Evolutionary conservation across 1,140 invertebrate species (phyloP), one percentile per base, ranked within the genome.

Genomic region (Anoplolepis gracilipes): DNA sequence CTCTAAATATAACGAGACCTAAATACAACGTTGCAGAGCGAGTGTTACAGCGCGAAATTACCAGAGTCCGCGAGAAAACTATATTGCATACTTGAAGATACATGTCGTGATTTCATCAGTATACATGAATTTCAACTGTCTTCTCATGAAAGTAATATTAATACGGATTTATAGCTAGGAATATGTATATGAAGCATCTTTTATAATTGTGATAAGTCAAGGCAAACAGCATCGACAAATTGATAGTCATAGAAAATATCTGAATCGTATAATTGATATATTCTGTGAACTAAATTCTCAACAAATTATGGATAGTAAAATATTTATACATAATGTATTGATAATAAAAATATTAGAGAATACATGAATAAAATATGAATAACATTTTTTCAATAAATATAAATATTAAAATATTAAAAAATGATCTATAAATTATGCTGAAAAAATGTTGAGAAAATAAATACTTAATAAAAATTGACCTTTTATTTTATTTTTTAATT

Each of bases 1-100:
- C 28, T 76, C 88, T 88, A 89, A 86, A 88, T 89, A 81, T 89
- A 89, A 86, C 70, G 57, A 61, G 77, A 88, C 76, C 87, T 88
- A 89, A 86, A 89, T 88, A 65, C 84, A 53, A 76, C 69, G 36
- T 46, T 77, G 72, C 39, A 84, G 39, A 57, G 57, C 42, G 76
- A 25, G 59, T 39, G 53, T 61, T 85, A 81, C 70, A 88, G 33
- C 67, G 30, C 8, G 28, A 42, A 59, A 69, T 64, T 30, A 30
- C 16, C 3, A 49, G 62, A 42, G 57, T 84, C 33, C 67, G 36
- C 19, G 25, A 85, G 3, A 13, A 46, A 77, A 64, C 19, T 59
- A 5, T 59, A 33, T 16, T 76, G 36, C 22, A 10, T n/a, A 42
- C 1, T 75, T 59, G 10, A 33, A 46, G 3, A 77, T 57, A 2